phyloP scores from a whole-genome alignment of 2,888 invertebrate genomes.

The Diplazon laetatorius region DNA sequence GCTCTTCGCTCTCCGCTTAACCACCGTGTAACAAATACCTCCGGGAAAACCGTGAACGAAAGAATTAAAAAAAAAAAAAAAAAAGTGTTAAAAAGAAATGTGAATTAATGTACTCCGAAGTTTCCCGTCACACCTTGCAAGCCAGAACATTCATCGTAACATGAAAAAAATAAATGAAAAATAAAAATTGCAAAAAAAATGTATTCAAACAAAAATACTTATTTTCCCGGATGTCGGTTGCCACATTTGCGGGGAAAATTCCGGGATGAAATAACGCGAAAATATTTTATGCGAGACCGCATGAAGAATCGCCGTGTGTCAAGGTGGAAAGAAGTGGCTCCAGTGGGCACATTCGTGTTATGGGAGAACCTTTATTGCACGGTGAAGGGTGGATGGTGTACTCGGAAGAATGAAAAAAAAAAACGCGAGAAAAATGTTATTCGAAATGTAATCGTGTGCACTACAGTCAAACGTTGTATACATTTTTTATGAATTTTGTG shows the following conservation, averaged over 20 bases:
- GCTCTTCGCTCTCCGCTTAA: constrained; percentile 10
- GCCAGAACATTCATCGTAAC: constrained; percentile 32
- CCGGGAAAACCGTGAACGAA: constrained; percentile 21
- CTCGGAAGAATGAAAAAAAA: background rate
- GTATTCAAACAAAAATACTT: too few relatives aligned
- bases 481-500: background rate
- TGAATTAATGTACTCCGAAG: constrained; percentile 47
- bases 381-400: background rate
- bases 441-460: background rate
- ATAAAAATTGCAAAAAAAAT: constrained; percentile 16
- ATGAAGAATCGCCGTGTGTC: background rate
- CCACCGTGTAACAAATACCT: constrained; percentile 21
- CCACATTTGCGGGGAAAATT: background rate
- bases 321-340: background rate
- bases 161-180: constrained; percentile 9
- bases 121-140: constrained; percentile 16
- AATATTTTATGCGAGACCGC: constrained; percentile 14
- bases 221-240: background rate
- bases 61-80: constrained; percentile 5
- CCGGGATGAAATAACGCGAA: constrained; percentile 5
- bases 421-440: too few relatives aligned
- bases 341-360: too few relatives aligned
- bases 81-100: constrained; percentile 24
- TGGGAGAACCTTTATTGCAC: background rate
- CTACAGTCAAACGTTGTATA: background rate